Conservation (phyloP, 2,888 invertebrate genomes). For the Cephus nigrinus region DNA sequence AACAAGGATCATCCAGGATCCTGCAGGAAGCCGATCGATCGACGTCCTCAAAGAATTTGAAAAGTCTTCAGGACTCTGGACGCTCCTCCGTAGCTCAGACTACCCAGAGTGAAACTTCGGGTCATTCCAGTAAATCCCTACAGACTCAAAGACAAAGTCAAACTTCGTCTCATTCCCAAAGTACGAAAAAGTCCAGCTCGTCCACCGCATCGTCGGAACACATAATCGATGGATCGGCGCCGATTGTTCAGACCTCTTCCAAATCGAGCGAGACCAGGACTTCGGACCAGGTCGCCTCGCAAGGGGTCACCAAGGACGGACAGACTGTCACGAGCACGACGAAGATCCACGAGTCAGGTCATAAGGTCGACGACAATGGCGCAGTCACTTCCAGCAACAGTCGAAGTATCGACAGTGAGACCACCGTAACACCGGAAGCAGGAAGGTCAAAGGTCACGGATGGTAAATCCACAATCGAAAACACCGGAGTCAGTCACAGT, state of each 20-base stretch:
- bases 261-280: conserved; percentile 41
- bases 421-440: conserved; percentile 28
- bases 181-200: conserved; percentile 18
- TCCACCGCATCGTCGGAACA: conserved; percentile 22
- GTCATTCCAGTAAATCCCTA: conserved; percentile 1
- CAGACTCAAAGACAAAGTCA: conserved; percentile 1
- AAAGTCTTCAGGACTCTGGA: conserved; percentile 8
- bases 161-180: conserved; percentile 27
- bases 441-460: background rate
- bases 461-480: background rate
- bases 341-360: conserved; percentile 41
- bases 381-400: conserved; percentile 40
- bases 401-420: conserved; percentile 45
- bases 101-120: background rate
- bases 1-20: conserved; percentile 12
- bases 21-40: conserved; percentile 3
- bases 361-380: conserved; percentile 51
- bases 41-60: conserved; percentile 5
- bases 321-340: conserved; percentile 42
- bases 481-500: background rate
- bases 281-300: conserved; percentile 40
- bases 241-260: conserved; percentile 26
- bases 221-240: background rate
- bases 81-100: background rate
- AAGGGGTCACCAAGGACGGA: conserved; percentile 45